phyloP scores from a whole-genome alignment of 2,888 invertebrate species.

The Scaptodrosophila latifasciaeformis region DNA sequence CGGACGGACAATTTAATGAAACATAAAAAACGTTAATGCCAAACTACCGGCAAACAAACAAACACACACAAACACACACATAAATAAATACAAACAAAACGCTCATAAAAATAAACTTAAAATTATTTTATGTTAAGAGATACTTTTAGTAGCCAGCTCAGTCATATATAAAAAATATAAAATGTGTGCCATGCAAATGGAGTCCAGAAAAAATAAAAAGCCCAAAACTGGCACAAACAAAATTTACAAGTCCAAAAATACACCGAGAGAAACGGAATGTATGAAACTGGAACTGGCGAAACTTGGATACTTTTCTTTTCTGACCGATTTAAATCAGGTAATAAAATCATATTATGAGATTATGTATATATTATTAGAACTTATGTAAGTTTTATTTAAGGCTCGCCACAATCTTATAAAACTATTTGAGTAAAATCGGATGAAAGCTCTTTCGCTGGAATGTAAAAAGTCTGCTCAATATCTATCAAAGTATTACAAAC shows the following conservation, averaged over 20 bases:
- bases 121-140: conserved; percentile 39
- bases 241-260: not conserved
- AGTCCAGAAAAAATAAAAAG: not conserved
- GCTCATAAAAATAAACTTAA: conserved; percentile 34
- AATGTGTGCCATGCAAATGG: conserved; percentile 10
- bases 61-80: conserved; percentile 25
- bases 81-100: conserved; percentile 20
- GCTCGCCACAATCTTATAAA: too few species aligned
- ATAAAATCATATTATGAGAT: too few species aligned
- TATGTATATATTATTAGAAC: too few species aligned
- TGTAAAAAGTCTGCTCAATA: too few species aligned
- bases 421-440: too few species aligned
- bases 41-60: conserved; percentile 36
- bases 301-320: too few species aligned
- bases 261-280: not conserved
- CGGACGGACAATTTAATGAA: conserved; percentile 29
- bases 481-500: too few species aligned
- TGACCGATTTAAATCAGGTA: too few species aligned
- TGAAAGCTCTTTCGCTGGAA: too few species aligned
- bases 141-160: too few species aligned
- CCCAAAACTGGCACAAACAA: not conserved
- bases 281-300: too few species aligned
- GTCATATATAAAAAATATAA: conserved; percentile 58
- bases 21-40: conserved; percentile 40
- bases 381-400: too few species aligned